Conservation (phyloP, 1,140 invertebrate genomes). For the Maniola jurtina region DNA sequence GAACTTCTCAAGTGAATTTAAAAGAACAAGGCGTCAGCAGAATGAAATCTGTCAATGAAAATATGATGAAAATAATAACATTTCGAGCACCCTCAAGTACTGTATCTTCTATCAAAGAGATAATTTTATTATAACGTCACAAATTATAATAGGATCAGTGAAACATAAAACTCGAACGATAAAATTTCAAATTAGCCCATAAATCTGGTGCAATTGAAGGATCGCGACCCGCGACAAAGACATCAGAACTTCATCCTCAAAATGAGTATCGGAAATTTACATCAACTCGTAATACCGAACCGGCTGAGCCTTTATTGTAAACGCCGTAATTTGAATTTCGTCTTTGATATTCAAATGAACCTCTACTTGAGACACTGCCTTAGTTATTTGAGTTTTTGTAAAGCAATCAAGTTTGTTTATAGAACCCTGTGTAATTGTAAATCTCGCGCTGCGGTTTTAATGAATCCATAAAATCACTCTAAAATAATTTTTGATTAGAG, state of each 20-base stretch:
- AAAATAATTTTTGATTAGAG: not conserved
- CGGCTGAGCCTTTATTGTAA: slow-evolving; percentile 77
- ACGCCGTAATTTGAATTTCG: slow-evolving; percentile 77
- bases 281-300: slow-evolving; percentile 73
- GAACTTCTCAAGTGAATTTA: too few species aligned
- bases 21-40: too few species aligned
- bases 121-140: slow-evolving; percentile 8
- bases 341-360: slow-evolving; percentile 78
- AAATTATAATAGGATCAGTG: slow-evolving; percentile 14
- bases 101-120: not conserved
- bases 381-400: slow-evolving; percentile 79
- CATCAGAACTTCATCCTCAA: slow-evolving; percentile 71
- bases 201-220: slow-evolving; percentile 53
- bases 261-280: slow-evolving; percentile 79
- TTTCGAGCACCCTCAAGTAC: not conserved
- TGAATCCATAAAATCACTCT: slow-evolving; percentile 67
- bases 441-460: slow-evolving; percentile 72
- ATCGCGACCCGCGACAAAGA: slow-evolving; percentile 60
- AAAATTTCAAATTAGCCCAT: slow-evolving; percentile 39
- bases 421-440: slow-evolving; percentile 73
- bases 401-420: slow-evolving; percentile 79
- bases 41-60: too few species aligned
- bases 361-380: slow-evolving; percentile 78
- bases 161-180: slow-evolving; percentile 20
- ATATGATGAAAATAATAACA: too few species aligned